Base-by-base conservation (phyloP, 2,113 vertebrate species). In the Oreochromis niloticus region DNA sequence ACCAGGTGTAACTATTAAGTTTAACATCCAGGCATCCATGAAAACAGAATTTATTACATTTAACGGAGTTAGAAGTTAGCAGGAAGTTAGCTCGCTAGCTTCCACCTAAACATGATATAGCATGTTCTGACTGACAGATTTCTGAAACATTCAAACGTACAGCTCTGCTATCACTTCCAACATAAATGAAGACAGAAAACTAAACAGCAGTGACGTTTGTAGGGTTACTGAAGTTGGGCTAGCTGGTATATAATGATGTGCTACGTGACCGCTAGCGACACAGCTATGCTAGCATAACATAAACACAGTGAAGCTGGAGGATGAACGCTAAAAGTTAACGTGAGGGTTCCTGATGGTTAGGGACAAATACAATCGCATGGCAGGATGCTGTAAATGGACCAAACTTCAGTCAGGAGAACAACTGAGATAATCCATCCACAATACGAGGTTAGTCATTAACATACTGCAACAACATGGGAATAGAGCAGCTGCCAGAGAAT, bases 181-280 rank as follows among this genome's bases (percentile, higher is more conserved):
- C 50, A n/a, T 54, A 2, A n/a, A 54, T n/a, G 50, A 54, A 54
- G 19, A 54, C 50, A 54, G 19, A 5, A 54, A 54, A 54, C 9
- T 54, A 54, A 54, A 3, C 2, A 54, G 19, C 9, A 19, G 48
- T 19, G 17, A 50, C 0, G 17, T 4, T 50, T 50, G 48, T 19
- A 50, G 48, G 48, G 17, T 50, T 50, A 19, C 48, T 52, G 48
- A 19, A 52, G 48, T 52, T 19, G 2, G 17, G 1, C 48, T 19
- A 50, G 17, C 17, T 52, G 48, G 0, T 50, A 2, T 9, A 50
- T 50, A 50, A 50, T 19, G 8, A 5, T 52, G 17, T 52, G 52
- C 9, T 55, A 22, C 0, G 0, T 54, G 52, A 3, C 11, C 0
- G 0, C 1, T 55, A 24, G 54, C 2, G 0, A 12, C 54, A 24